Base-by-base conservation (phyloP, 2,888 invertebrate species). In the Catocala fraxini region DNA sequence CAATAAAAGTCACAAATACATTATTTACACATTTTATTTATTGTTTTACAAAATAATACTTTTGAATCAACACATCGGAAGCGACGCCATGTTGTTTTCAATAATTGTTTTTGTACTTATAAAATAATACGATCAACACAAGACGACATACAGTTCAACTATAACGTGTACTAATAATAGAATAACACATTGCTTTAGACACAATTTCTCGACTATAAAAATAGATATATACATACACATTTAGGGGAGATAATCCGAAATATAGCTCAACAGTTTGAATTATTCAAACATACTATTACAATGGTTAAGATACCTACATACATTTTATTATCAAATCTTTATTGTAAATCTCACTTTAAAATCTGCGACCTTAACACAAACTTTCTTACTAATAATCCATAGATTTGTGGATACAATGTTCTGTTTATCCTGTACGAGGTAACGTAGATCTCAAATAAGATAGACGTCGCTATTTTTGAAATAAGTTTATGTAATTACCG, bases 1-100 rank as follows among this genome's bases (percentile, higher is more conserved):
- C 51, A 70, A 69, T 67, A 61, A 82, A 79, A 80, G 25, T 48
- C 59, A 72, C 59, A 66, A 60, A 66, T 69, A 83, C 73, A 82
- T 75, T 84, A 84, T 86, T 82, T 85, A 85, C 85, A 85, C 71
- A 70, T 75, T 86, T 87, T 87, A 86, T 86, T 88, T 13, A 65
- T 70, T 59, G 52, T 83, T 83, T 86, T 88, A 88, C 86, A 90
- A 89, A 90, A 91, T 91, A 92, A 92, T 91, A 92, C 91, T 92
- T 89, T 87, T 85, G 84, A 73, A 62, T 73, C 67, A 82, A 83
- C 84, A 63, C 61, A 52, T 81, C 80, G 76, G 82, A 88, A 86
- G 86, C 85, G 82, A 83, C 72, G 73, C 77, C 65, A 71, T 60
- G 68, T 71, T 68, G 71, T 77, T 77, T 80, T 77, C 77, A 80